Percentiles rank a stretch among this genome's conserved stretches.
Conservation (phyloP, 2,888 invertebrate genomes). For the Dromius quadrimaculatus region DNA sequence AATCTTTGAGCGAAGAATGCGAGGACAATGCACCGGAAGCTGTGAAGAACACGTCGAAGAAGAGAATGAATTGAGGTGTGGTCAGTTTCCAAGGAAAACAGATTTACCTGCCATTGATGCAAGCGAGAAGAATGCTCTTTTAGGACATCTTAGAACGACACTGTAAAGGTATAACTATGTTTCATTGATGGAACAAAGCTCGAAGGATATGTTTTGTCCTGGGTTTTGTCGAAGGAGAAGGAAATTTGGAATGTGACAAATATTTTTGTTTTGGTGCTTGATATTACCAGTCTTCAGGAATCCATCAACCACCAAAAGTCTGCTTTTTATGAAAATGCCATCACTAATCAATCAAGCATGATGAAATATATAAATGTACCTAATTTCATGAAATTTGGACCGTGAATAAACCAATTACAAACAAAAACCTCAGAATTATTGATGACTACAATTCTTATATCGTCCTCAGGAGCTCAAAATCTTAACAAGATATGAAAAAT, state of each 20-base stretch:
- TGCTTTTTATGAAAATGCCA: too few species aligned
- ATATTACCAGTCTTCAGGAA: too few species aligned
- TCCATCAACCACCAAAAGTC: too few species aligned
- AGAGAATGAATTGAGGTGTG: conserved; percentile 37
- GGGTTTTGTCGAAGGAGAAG: conserved; percentile 2
- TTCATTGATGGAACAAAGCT: conserved; percentile 40
- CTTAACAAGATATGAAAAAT: too few species aligned
- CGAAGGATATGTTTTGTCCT: conserved; percentile 23
- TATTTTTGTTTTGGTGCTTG: too few species aligned
- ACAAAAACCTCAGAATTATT: too few species aligned
- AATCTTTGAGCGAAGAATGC: conserved; percentile 60
- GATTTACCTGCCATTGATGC: conserved; percentile 38
- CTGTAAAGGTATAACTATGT: conserved; percentile 30
- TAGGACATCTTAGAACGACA: conserved; percentile 32
- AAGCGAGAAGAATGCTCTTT: conserved; percentile 33
- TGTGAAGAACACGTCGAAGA: conserved; percentile 59
- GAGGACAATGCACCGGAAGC: conserved; percentile 66
- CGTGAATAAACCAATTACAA: too few species aligned
- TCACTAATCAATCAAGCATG: too few species aligned
- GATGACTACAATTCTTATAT: too few species aligned
- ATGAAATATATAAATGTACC: too few species aligned
- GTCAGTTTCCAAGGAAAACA: conserved; percentile 44
- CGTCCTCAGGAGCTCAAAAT: too few species aligned
- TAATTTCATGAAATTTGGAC: too few species aligned
- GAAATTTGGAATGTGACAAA: neutral